Evolutionary conservation across 2,888 invertebrate species (phyloP).

Genomic region (Epiperipatus broadwayi): DNA sequence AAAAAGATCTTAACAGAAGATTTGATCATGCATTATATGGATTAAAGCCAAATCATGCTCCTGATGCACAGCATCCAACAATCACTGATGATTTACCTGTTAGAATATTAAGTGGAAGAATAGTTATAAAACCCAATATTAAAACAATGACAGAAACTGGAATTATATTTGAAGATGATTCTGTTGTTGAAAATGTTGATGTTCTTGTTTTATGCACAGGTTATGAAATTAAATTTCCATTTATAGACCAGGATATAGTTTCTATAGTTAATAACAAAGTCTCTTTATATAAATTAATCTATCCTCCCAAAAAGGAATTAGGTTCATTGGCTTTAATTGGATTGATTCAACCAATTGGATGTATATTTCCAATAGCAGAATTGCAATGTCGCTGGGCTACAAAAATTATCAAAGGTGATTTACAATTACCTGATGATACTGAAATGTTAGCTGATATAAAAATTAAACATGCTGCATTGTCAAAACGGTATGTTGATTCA

Average conservation of each 20-base stretch:
- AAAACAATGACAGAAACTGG: no score
- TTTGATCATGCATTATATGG: slow-evolving; percentile 26
- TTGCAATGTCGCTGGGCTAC: slow-evolving; percentile 28
- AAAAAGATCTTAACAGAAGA: slow-evolving; percentile 19
- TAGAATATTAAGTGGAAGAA: no score
- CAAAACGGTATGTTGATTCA: slow-evolving; percentile 20
- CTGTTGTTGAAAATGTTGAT: slow-evolving; percentile 22
- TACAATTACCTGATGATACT: slow-evolving; percentile 1
- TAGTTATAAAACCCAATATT: no score
- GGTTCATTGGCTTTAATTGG: slow-evolving; percentile 26
- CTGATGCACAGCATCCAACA: no score
- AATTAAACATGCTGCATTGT: slow-evolving; percentile 18
- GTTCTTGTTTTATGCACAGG: slow-evolving; percentile 30
- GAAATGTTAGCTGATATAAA: slow-evolving; percentile 20
- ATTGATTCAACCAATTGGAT: slow-evolving; percentile 30
- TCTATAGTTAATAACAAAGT: no score
- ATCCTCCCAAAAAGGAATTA: slow-evolving; percentile 28
- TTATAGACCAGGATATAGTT: no score
- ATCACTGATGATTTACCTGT: no score
- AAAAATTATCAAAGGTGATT: no score
- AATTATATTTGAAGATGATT: no score
- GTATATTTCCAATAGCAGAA: slow-evolving; percentile 31
- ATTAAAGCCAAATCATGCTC: no score
- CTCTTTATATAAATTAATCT: slow-evolving; percentile 29
- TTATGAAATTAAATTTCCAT: slow-evolving; percentile 27